Evolutionary conservation across 2,888 invertebrate genomes (phyloP).

Genomic region (Hydropsyche betteni): DNA sequence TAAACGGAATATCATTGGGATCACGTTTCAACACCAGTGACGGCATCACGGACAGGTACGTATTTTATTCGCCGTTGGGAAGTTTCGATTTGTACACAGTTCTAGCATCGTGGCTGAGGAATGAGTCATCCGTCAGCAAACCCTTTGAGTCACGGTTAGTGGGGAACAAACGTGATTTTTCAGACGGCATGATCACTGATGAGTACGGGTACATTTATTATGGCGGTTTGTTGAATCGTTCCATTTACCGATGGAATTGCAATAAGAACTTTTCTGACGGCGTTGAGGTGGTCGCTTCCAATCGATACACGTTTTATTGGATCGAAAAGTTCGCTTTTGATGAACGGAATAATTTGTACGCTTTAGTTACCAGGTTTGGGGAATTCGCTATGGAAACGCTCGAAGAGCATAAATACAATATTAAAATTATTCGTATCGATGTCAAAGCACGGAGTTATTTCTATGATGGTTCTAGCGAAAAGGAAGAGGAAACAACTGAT

Average conservation of each 20-base stretch:
- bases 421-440: constrained; percentile 70
- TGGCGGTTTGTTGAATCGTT: constrained; percentile 73
- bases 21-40: constrained; percentile 63
- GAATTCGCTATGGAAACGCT: constrained; percentile 71
- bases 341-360: constrained; percentile 70
- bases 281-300: constrained; percentile 72
- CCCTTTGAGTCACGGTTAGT: constrained; percentile 60
- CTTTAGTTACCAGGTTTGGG: constrained; percentile 72
- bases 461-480: too few relatives aligned
- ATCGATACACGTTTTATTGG: constrained; percentile 76
- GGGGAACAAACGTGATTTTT: constrained; percentile 72
- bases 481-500: too few relatives aligned
- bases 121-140: constrained; percentile 58
- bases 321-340: constrained; percentile 76
- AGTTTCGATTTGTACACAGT: constrained; percentile 74
- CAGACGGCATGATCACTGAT: constrained; percentile 80
- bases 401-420: constrained; percentile 70
- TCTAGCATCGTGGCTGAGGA: constrained; percentile 69
- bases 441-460: constrained; percentile 73
- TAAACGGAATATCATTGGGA: constrained; percentile 77
- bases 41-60: constrained; percentile 60
- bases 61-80: constrained; percentile 75
- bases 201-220: constrained; percentile 74
- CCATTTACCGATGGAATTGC: constrained; percentile 77
- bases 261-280: constrained; percentile 66